These are phyloP conservation scores for Alosa alosa DNA, from an alignment of 2,113 vertebrate species.

Conservation along the genomic window DNA sequence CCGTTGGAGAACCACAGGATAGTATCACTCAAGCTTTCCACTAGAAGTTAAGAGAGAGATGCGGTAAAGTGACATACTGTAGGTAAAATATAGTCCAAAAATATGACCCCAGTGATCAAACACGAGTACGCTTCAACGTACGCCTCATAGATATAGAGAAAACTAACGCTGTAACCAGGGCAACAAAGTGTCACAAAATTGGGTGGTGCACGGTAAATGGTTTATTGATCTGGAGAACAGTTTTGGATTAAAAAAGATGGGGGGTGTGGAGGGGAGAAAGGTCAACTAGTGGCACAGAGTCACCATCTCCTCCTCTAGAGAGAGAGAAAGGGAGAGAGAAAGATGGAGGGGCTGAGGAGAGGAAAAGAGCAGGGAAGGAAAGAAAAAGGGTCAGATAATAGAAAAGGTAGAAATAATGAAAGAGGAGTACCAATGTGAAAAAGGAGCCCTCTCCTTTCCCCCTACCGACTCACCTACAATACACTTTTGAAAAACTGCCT, in stretches of 20 bases:
- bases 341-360: background rate
- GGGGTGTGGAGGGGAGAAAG: background rate
- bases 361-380: background rate
- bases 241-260: conserved; percentile 67
- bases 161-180: conserved; percentile 57
- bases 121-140: no score
- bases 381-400: background rate
- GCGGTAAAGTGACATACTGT: no score
- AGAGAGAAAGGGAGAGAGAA: background rate
- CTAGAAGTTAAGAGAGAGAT: no score
- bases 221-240: conserved; percentile 68
- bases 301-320: background rate
- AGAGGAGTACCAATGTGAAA: no score
- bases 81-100: no score
- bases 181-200: conserved; percentile 62
- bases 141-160: conserved; percentile 32
- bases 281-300: background rate
- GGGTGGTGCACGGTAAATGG: conserved; percentile 64
- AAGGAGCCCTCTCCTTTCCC: no score
- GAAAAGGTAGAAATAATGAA: background rate
- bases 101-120: no score
- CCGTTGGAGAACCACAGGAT: no score
- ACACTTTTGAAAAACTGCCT: no score
- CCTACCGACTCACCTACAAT: no score
- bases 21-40: no score